phyloP scores from a whole-genome alignment of 2,888 invertebrate genomes.

The Pelosia muscerda region DNA sequence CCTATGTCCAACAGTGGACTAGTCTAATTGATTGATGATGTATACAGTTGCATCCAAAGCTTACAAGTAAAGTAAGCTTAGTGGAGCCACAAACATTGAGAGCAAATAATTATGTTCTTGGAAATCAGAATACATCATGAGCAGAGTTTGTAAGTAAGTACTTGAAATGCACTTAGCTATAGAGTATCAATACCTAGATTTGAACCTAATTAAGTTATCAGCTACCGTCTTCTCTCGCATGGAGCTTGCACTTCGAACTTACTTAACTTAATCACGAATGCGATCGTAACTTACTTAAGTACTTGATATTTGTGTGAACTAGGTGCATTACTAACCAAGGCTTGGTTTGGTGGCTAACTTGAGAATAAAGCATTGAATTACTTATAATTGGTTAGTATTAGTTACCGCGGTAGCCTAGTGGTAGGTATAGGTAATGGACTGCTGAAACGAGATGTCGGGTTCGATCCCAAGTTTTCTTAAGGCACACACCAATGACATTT shows the following conservation, averaged over 20 bases:
- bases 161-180: not conserved
- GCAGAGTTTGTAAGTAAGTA: not conserved
- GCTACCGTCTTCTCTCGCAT: constrained; percentile 29
- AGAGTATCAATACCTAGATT: not conserved
- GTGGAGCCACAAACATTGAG: too few species aligned
- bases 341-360: not conserved
- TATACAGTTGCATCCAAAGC: too few species aligned
- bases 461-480: too few species aligned
- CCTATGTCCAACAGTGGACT: too few species aligned
- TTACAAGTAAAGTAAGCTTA: too few species aligned
- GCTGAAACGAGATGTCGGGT: too few species aligned
- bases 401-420: too few species aligned
- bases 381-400: not conserved
- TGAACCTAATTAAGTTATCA: constrained; percentile 9
- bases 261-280: constrained; percentile 36
- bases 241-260: constrained; percentile 44
- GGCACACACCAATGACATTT: too few species aligned
- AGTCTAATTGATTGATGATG: too few species aligned
- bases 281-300: constrained; percentile 29
- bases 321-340: constrained; percentile 8
- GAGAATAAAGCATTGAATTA: too few species aligned
- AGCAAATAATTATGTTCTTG: too few species aligned
- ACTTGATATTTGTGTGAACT: constrained; percentile 13
- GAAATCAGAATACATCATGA: not conserved
- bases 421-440: too few species aligned